Base-by-base conservation (phyloP, 2,797 vertebrate species). In the Myripristis murdjan region DNA sequence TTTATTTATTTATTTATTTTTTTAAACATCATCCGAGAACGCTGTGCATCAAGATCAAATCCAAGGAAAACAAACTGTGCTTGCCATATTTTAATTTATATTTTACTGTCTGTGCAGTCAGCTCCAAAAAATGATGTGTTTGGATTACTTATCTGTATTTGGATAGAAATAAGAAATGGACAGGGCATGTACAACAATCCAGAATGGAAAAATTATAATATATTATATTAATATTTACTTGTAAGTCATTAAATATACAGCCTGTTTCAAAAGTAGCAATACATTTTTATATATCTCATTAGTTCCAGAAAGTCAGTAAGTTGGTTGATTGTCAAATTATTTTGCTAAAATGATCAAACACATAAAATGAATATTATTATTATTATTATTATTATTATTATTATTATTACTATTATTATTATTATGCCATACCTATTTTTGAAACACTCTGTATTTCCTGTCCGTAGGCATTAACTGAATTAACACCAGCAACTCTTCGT, bases 401-500 rank as follows among this genome's bases (percentile, higher is more conserved):
- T n/a, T 26, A n/a, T 48, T 28, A 15, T 41, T 51, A 14, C n/a
- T 14, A 46, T 43, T 26, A 56, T n/a, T 26, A n/a, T 48, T 28
- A 15, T 41, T 51, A 14, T 8, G 53, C 18, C 52, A 28, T 54
- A 3, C 10, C 54, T 72, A 55, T 35, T 67, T 81, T 70, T 65
- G 41, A 70, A 79, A 60, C 70, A 12, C 1, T 0, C 1, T 7
- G 54, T 20, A 26, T 48, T 16, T 37, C 35, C 43, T 56, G 44
- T 79, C 70, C 57, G 0, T 2, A 71, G 51, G 68, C 80, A 71
- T 68, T 10, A 51, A 84, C 78, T 44, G 7, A 84, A 81, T 24
- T 51, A 89, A 82, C 87, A 92, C 87, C 90, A 92, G 88, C 87
- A 92, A 80, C 82, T 75, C 64, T 64, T 66, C n/a, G 4, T 75